phyloP scores from a whole-genome alignment of 2,888 invertebrate genomes.

The Corbicula japonica region DNA sequence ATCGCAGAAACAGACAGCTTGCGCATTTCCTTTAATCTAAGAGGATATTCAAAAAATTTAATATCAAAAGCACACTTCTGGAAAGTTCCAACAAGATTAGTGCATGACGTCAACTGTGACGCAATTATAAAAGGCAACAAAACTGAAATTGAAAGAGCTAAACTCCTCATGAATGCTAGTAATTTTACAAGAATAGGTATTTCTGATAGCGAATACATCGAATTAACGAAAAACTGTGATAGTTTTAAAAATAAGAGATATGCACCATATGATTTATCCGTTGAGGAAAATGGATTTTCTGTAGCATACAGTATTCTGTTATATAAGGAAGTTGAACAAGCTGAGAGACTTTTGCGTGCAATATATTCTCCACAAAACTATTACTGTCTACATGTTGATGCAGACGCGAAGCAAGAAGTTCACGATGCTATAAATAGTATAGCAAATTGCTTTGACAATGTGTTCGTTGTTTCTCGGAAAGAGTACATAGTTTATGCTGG shows the following conservation, averaged over 20 bases:
- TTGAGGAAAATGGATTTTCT: constrained; percentile 79
- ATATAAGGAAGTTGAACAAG: too few species aligned
- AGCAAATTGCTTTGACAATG: constrained; percentile 84
- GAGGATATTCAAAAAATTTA: background rate
- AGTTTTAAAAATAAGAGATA: too few species aligned
- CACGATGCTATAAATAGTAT: constrained; percentile 70
- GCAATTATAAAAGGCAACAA: constrained; percentile 69
- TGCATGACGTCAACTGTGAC: constrained; percentile 68
- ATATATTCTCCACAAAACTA: constrained; percentile 81
- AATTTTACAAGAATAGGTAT: constrained; percentile 51
- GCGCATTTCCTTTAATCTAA: background rate
- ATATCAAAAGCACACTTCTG: background rate
- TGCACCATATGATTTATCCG: too few species aligned
- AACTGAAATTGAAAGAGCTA: constrained; percentile 69
- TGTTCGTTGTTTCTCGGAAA: constrained; percentile 81
- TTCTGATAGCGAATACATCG: constrained; percentile 72
- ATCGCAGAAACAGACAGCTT: background rate
- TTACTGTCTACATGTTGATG: constrained; percentile 85
- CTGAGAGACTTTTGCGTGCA: too few species aligned
- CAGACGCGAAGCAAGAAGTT: constrained; percentile 65
- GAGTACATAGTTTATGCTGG: constrained; percentile 84
- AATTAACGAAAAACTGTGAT: constrained; percentile 71
- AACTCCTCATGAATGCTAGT: constrained; percentile 25
- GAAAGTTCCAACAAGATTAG: constrained; percentile 36
- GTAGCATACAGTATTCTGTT: constrained; percentile 83